phyloP scores from a whole-genome alignment of 1,140 invertebrate genomes.

The Drosophila ironensis region DNA sequence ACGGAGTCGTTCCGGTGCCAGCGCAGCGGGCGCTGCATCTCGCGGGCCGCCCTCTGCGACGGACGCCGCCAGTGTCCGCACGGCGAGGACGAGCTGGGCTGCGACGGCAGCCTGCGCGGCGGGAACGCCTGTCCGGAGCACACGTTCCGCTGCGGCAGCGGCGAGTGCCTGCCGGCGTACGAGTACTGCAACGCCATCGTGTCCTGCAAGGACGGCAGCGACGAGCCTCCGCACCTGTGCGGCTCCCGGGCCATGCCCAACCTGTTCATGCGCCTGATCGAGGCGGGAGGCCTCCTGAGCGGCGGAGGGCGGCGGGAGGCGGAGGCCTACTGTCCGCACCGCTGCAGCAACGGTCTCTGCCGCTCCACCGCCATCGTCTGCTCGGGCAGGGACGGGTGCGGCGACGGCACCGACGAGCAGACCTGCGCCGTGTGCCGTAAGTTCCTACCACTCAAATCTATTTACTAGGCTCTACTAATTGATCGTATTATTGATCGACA shows the following conservation, averaged over 20 bases:
- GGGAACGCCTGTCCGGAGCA: conserved; percentile 88
- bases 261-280: conserved; percentile 73
- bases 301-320: conserved; percentile 61
- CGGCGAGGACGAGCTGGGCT: conserved; percentile 91
- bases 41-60: conserved; percentile 89
- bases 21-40: conserved; percentile 88
- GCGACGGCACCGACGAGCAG: conserved; percentile 93
- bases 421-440: conserved; percentile 93
- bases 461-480: too few relatives aligned
- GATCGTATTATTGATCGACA: conserved; percentile 66
- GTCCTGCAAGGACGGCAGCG: conserved; percentile 91
- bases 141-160: conserved; percentile 91
- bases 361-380: conserved; percentile 93
- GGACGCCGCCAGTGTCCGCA: conserved; percentile 89
- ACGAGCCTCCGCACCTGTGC: conserved; percentile 90
- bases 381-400: conserved; percentile 93
- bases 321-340: conserved; percentile 86
- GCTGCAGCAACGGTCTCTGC: conserved; percentile 92
- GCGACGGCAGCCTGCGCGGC: conserved; percentile 84
- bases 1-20: conserved; percentile 86
- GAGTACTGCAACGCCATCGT: conserved; percentile 95
- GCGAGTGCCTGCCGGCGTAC: conserved; percentile 93
- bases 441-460: too few relatives aligned
- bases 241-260: conserved; percentile 82
- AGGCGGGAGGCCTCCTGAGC: conserved; percentile 63